These are phyloP conservation scores for Scaptomyza pallida DNA, from an alignment of 1,140 invertebrate species.

Conservation along the genomic window DNA sequence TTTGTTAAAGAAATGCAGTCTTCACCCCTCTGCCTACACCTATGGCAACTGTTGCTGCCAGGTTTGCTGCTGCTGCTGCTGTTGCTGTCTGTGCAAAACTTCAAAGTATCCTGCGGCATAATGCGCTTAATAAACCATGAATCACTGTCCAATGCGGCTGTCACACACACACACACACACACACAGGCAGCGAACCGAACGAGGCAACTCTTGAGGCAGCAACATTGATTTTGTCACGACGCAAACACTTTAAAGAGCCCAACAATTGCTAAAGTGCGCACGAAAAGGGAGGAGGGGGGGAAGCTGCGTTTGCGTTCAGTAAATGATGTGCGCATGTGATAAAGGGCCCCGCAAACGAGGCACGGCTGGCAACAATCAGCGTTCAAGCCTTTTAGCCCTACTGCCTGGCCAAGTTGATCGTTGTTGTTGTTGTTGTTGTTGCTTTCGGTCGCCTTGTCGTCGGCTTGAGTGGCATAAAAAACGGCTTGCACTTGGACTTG, in stretches of 20 bases:
- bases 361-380: slow-evolving; percentile 15
- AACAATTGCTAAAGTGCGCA: slow-evolving; percentile 79
- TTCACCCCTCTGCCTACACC: not conserved
- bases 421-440: slow-evolving; percentile 19
- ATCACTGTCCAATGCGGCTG: slow-evolving; percentile 80
- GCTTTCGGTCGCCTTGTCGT: slow-evolving; percentile 54
- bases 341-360: slow-evolving; percentile 71
- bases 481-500: slow-evolving; percentile 76
- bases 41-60: not conserved
- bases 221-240: slow-evolving; percentile 84
- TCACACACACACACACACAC: too few species aligned
- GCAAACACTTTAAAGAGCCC: slow-evolving; percentile 75
- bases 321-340: slow-evolving; percentile 82
- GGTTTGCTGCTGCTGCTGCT: slow-evolving; percentile 8
- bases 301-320: slow-evolving; percentile 48
- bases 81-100: slow-evolving; percentile 47
- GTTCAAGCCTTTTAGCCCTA: slow-evolving; percentile 10
- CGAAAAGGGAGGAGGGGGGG: not conserved
- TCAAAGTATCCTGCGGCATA: slow-evolving; percentile 82
- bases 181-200: slow-evolving; percentile 16
- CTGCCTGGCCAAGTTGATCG: slow-evolving; percentile 13
- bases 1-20: too few species aligned
- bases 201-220: slow-evolving; percentile 33
- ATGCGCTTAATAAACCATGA: slow-evolving; percentile 84
- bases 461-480: slow-evolving; percentile 77